These are phyloP conservation scores for Ips typographus DNA, from an alignment of 1,140 invertebrate genomes.

Conservation along the genomic window DNA sequence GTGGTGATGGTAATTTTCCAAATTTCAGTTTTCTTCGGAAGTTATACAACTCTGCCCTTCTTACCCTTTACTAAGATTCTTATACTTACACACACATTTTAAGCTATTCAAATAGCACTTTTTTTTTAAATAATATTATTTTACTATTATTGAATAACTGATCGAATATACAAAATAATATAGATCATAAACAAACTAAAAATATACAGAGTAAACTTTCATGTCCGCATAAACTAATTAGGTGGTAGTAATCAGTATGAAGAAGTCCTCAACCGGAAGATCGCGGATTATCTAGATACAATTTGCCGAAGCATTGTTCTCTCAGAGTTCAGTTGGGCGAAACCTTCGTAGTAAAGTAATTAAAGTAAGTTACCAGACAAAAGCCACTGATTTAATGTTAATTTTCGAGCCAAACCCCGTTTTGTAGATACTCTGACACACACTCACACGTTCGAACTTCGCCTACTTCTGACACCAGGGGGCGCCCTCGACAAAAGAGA, in stretches of 20 bases:
- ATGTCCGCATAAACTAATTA: background rate
- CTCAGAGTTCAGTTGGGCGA: background rate
- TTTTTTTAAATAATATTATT: no score
- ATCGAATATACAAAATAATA: no score
- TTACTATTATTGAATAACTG: no score
- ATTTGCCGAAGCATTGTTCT: conserved; percentile 7
- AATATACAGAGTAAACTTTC: background rate
- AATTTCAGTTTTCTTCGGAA: no score
- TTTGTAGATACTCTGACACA: background rate
- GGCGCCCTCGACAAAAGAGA: conserved; percentile 10
- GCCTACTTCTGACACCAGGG: conserved; percentile 13
- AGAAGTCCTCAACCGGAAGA: conserved; percentile 1
- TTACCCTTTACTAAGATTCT: no score
- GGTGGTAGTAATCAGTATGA: background rate
- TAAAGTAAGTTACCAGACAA: conserved; percentile 3
- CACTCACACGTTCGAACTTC: conserved; percentile 5
- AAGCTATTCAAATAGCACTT: no score
- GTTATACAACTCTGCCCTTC: no score
- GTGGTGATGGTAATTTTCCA: no score
- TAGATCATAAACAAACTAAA: background rate
- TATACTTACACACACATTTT: no score
- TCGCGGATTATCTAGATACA: conserved; percentile 2
- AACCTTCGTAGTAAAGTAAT: conserved; percentile 9
- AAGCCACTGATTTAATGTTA: conserved; percentile 23
- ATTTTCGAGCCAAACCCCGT: conserved; percentile 15